Evolutionary conservation across 1,140 invertebrate genomes (phyloP).

Genomic region (Drosophila athabasca): DNA sequence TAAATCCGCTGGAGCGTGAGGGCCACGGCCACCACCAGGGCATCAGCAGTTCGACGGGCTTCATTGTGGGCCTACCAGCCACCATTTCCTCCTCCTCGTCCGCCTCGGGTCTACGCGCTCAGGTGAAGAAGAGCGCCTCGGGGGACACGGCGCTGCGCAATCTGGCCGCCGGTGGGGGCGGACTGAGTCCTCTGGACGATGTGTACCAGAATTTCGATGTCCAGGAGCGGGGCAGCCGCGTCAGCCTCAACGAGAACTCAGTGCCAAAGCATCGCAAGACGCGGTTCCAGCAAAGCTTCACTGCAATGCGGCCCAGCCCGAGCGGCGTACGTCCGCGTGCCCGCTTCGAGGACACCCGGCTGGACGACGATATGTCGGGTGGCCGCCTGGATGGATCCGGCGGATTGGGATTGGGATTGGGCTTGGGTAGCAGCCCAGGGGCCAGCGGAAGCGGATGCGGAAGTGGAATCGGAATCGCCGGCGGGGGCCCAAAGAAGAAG

Average conservation of each 20-base stretch:
- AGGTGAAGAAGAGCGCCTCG: constrained; percentile 91
- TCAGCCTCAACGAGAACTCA: constrained; percentile 87
- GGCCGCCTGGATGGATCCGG: constrained; percentile 53
- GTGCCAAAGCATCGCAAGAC: constrained; percentile 93
- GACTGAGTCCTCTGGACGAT: constrained; percentile 84
- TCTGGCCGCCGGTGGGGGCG: constrained; percentile 75
- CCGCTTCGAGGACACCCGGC: constrained; percentile 80
- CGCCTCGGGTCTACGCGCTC: constrained; percentile 56
- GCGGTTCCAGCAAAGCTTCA: constrained; percentile 89
- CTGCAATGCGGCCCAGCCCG: constrained; percentile 51
- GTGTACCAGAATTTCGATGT: constrained; percentile 85
- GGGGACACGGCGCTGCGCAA: constrained; percentile 88
- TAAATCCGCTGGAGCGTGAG: constrained; percentile 92
- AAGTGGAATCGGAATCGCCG: constrained; percentile 5
- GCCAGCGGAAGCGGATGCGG: constrained; percentile 25
- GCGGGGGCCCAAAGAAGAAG: constrained; percentile 80
- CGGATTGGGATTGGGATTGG: background rate
- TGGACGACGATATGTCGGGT: constrained; percentile 84
- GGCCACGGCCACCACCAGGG: constrained; percentile 31
- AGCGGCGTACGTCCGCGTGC: constrained; percentile 50
- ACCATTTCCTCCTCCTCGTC: constrained; percentile 42
- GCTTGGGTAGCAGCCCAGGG: constrained; percentile 6
- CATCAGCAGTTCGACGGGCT: constrained; percentile 74
- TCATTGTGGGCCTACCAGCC: constrained; percentile 72
- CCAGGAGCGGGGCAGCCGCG: constrained; percentile 86